Conservation (phyloP, 1,140 invertebrate genomes). For the Megalonaias nervosa region DNA sequence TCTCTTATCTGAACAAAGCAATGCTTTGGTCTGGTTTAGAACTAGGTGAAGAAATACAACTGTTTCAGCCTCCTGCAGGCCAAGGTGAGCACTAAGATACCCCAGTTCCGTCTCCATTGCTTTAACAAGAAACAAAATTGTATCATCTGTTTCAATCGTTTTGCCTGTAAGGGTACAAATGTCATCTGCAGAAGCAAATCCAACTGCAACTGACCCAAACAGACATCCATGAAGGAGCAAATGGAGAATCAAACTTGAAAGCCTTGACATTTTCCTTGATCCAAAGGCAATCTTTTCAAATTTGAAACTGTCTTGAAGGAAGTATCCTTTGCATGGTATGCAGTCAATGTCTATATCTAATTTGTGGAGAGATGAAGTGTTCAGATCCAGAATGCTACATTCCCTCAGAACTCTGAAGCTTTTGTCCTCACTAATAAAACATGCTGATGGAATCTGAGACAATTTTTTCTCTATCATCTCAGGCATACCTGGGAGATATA, state of each 20-base stretch:
- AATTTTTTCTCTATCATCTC: no score
- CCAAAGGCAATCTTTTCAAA: conserved; percentile 1
- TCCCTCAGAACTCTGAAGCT: no score
- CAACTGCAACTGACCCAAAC: conserved; percentile 7
- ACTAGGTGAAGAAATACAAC: conserved; percentile 9
- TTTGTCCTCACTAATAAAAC: no score
- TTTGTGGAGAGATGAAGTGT: no score
- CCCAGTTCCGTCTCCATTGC: conserved; percentile 3
- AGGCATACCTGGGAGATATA: no score
- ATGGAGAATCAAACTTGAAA: background rate
- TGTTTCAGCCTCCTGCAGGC: conserved; percentile 9
- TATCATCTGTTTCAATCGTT: background rate
- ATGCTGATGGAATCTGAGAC: no score
- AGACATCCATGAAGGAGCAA: conserved; percentile 8
- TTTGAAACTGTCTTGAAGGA: background rate
- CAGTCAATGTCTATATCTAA: no score
- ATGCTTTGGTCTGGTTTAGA: background rate
- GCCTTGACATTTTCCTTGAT: background rate
- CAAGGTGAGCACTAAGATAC: background rate
- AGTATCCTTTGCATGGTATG: background rate
- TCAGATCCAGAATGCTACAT: no score
- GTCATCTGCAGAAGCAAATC: background rate
- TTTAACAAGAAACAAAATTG: background rate
- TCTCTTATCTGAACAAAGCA: background rate
- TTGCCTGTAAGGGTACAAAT: background rate